Evolutionary conservation across 2,888 invertebrate genomes (phyloP), one percentile per base, ranked within the genome.

Genomic region (Panopea generosa): DNA sequence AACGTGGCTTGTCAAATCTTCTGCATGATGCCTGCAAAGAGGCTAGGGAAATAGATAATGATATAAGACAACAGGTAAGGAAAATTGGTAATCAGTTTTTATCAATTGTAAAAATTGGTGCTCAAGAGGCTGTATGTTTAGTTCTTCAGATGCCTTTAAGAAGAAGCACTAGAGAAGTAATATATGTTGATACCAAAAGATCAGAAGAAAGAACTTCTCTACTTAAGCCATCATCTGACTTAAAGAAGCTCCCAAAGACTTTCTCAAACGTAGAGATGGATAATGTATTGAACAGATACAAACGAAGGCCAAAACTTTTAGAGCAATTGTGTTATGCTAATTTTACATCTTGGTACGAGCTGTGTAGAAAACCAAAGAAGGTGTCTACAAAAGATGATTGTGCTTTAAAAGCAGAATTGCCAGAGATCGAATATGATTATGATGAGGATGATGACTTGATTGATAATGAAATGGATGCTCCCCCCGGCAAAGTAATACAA

Each of bases 31-130:
- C 82, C 2, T 76, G 69, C 53, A 33, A 52, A n/a, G 72, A 82
- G 50, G 76, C 76, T 16, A 45, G 22, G 29, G 22, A 63, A 29
- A 9, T 6, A 9, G 60, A 74, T 18, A 61, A 43, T 45, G 69
- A 73, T 49, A 60, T 77, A 16, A 38, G 73, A 20, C 69, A 78
- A 22, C 80, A 81, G 61, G 83, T 83, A 2, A 38, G 77, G 24
- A 43, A 22, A 40, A 72, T 80, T 52, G 80, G 80, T n/a, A 79
- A 83, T 47, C 56, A 78, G 60, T 83, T 77, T 57, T 53, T 81
- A 7, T 72, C 62, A 9, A 67, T 59, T 62, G 68, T 74, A 18
- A 75, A 80, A 72, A 68, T 80, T 26, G 66, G 70, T 40, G 79
- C 70, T 22, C 80, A 80, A 29, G 75, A 83, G 55, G 77, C 80